A percentile compares a stretch with the other conserved stretches of the same genome.
Evolutionary conservation across 2,888 invertebrate genomes (phyloP).

Genomic region (Napeogenes sylphis): DNA sequence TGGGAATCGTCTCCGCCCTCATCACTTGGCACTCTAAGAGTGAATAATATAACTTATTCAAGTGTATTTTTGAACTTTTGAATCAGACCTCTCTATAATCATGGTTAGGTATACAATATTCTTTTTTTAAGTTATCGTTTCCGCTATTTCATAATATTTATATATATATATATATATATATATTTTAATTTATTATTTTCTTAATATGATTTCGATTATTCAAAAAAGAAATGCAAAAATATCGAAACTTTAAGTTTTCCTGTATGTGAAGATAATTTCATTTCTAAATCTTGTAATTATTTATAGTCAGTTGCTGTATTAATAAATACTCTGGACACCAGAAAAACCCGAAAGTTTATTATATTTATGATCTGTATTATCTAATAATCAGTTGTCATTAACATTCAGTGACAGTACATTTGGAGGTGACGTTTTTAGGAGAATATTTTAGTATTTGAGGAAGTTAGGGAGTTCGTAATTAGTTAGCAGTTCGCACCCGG

Average conservation of each 20-base stretch:
- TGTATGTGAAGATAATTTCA: too few species aligned
- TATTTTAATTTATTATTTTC: too few species aligned
- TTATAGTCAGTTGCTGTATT: background rate
- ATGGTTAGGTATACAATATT: background rate
- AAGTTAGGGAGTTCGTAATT: slow-evolving; percentile 74
- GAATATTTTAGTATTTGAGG: slow-evolving; percentile 75
- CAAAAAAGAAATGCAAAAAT: too few species aligned
- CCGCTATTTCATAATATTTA: background rate
- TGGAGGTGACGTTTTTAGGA: slow-evolving; percentile 71
- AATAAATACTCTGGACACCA: background rate
- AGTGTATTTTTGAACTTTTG: slow-evolving; percentile 13
- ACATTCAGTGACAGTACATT: slow-evolving; percentile 58
- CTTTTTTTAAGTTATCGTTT: background rate
- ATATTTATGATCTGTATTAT: slow-evolving; percentile 10
- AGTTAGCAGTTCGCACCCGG: slow-evolving; percentile 60
- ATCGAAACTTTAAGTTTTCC: too few species aligned
- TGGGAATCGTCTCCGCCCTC: slow-evolving; percentile 52
- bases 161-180: too few species aligned
- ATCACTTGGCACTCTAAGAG: slow-evolving; percentile 32
- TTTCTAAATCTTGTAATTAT: too few species aligned
- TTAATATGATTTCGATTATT: too few species aligned
- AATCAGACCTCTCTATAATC: slow-evolving; percentile 9
- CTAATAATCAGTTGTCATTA: slow-evolving; percentile 42
- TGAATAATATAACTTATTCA: slow-evolving; percentile 26
- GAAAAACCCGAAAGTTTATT: background rate